Conservation (phyloP, 2,888 invertebrate genomes). For the Altica lythri region DNA sequence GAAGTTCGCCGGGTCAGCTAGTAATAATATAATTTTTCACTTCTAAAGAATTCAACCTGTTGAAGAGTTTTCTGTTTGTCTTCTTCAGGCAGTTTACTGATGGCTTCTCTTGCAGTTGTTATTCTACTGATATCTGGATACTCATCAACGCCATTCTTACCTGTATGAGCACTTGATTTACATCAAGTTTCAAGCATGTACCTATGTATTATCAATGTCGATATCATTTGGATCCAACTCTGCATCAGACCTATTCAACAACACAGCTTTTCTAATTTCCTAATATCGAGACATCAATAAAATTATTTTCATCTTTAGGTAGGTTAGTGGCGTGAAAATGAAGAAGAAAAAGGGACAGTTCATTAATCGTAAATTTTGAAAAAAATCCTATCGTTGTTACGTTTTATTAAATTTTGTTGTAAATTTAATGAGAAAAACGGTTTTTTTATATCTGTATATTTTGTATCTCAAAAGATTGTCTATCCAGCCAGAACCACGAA, state of each 20-base stretch:
- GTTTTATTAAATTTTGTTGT: too few relatives aligned
- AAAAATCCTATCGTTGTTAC: too few relatives aligned
- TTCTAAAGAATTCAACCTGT: constrained; percentile 91
- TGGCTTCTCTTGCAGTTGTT: constrained; percentile 91
- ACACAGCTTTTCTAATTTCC: constrained; percentile 93
- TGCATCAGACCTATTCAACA: constrained; percentile 73
- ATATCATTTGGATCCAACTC: constrained; percentile 73
- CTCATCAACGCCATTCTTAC: constrained; percentile 89
- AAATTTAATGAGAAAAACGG: too few relatives aligned
- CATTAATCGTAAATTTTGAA: too few relatives aligned
- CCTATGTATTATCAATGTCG: constrained; percentile 84
- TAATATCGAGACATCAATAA: constrained; percentile 96
- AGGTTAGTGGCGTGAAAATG: too few relatives aligned
- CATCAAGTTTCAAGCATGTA: constrained; percentile 87
- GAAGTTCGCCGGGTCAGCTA: too few relatives aligned
- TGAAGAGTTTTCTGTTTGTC: constrained; percentile 96
- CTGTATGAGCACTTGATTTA: constrained; percentile 90
- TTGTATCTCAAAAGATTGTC: too few relatives aligned
- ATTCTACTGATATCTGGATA: constrained; percentile 95
- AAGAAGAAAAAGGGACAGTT: too few relatives aligned
- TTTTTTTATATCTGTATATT: too few relatives aligned
- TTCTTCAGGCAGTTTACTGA: constrained; percentile 97
- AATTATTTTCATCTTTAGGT: constrained; percentile 99
- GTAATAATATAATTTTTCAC: too few relatives aligned
- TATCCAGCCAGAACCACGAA: too few relatives aligned